Percentiles rank a stretch among this genome's conserved stretches.
Evolutionary conservation across 2,113 vertebrate genomes (phyloP).

Genomic region (Rhinoptilus africanus): DNA sequence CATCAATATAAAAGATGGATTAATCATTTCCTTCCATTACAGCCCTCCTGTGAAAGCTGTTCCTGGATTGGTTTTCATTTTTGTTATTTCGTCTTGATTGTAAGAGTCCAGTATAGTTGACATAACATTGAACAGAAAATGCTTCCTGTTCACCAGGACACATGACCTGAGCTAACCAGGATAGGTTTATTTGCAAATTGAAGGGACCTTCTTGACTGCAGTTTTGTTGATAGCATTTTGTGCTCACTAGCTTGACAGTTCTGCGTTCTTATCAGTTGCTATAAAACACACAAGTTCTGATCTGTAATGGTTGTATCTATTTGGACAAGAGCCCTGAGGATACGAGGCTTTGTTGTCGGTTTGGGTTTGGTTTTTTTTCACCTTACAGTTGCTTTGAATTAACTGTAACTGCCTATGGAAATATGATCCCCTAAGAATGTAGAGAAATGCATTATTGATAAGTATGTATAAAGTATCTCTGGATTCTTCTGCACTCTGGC

Average conservation of each 20-base stretch:
- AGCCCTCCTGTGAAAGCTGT: not conserved
- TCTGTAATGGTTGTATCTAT: not conserved
- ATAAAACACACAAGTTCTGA: not conserved
- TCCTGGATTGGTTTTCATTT: not conserved
- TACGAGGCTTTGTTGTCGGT: not conserved
- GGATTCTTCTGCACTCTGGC: not conserved
- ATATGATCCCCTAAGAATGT: not conserved
- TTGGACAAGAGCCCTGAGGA: not conserved
- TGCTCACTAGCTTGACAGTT: not conserved
- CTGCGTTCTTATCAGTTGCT: not conserved
- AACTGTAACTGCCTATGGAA: not conserved
- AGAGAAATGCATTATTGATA: constrained; percentile 27
- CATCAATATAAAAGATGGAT: not conserved
- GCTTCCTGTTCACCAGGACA: not conserved
- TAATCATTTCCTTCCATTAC: not conserved
- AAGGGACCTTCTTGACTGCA: not conserved
- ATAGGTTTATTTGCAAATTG: not conserved
- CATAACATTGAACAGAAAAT: not conserved
- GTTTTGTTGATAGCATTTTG: not conserved
- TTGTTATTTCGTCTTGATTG: not conserved
- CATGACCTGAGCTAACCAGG: not conserved
- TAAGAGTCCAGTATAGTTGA: not conserved
- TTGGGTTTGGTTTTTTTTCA: not conserved
- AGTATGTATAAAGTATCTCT: not conserved
- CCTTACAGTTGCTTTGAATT: not conserved